Percentiles rank a stretch among this genome's conserved stretches.
Evolutionary conservation across 1,140 invertebrate genomes (phyloP).

Genomic region (Ruditapes philippinarum): DNA sequence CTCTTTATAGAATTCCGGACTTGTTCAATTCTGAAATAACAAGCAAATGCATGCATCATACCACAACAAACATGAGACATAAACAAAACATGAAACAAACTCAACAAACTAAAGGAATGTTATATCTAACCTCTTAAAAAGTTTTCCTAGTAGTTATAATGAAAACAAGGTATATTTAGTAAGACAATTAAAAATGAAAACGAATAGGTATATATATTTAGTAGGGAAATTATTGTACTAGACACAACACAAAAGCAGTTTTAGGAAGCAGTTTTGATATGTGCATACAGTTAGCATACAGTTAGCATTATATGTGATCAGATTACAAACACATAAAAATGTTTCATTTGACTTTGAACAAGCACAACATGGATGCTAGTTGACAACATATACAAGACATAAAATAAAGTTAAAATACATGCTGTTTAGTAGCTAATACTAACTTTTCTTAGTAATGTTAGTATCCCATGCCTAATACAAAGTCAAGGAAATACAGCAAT

Average conservation of each 20-base stretch:
- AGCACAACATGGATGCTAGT: neutral
- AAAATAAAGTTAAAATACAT: neutral
- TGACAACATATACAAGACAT: neutral
- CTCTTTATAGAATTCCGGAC: conserved; percentile 9
- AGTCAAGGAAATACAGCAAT: too few relatives aligned
- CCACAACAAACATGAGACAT: neutral
- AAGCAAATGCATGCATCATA: conserved; percentile 22
- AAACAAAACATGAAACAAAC: neutral
- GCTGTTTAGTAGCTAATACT: neutral
- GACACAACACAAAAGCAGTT: too few relatives aligned
- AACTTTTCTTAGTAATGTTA: too few relatives aligned
- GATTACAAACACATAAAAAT: too few relatives aligned
- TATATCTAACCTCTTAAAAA: neutral
- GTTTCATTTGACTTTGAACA: too few relatives aligned
- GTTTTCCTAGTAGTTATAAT: neutral
- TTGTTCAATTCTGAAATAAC: conserved; percentile 58
- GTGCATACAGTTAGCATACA: neutral
- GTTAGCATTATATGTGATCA: too few relatives aligned
- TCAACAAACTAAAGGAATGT: conserved; percentile 13
- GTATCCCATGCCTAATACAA: neutral
- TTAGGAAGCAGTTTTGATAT: neutral
- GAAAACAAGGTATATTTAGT: neutral
- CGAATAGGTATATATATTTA: too few relatives aligned
- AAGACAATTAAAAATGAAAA: neutral
- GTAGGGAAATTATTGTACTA: too few relatives aligned